A percentile compares a stretch with the other conserved stretches of the same genome.
phyloP scores from a whole-genome alignment of 2,797 vertebrate genomes.

The Vipera latastei region DNA sequence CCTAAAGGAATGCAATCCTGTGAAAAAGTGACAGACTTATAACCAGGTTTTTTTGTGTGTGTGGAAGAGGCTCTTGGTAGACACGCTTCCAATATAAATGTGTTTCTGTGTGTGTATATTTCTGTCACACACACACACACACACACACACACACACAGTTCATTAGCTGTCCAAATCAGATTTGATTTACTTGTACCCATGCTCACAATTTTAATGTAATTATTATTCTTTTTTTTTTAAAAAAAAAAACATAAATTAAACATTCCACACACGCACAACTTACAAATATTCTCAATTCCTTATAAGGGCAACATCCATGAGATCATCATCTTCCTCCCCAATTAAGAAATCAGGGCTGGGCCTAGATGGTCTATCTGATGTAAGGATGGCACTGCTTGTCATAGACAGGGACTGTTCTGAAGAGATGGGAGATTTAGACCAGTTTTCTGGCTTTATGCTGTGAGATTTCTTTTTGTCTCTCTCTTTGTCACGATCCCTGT shows the following conservation, averaged over 20 bases:
- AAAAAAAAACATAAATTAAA: neutral
- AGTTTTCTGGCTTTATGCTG: conserved; percentile 89
- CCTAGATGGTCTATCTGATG: conserved; percentile 84
- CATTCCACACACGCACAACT: neutral
- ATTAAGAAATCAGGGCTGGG: conserved; percentile 90
- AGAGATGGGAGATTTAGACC: conserved; percentile 93
- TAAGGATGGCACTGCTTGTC: conserved; percentile 72
- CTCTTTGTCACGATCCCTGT: conserved; percentile 83
- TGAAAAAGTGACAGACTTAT: neutral
- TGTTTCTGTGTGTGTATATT: neutral
- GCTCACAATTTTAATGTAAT: neutral
- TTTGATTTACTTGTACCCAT: neutral
- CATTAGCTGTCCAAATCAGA: fast-evolving
- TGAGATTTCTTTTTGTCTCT: conserved; percentile 84
- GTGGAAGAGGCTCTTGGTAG: neutral
- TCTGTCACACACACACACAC: neutral
- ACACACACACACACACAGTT: neutral
- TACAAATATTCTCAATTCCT: conserved; percentile 76
- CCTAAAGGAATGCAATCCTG: neutral
- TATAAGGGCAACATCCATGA: conserved; percentile 96
- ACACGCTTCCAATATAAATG: neutral
- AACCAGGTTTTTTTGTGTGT: neutral
- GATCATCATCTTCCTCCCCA: conserved; percentile 95
- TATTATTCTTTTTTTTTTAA: too few relatives aligned
- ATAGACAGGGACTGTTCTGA: conserved; percentile 88